These are phyloP conservation scores for Chironomus tentans DNA, from an alignment of 2,888 invertebrate genomes.

Conservation along the genomic window DNA sequence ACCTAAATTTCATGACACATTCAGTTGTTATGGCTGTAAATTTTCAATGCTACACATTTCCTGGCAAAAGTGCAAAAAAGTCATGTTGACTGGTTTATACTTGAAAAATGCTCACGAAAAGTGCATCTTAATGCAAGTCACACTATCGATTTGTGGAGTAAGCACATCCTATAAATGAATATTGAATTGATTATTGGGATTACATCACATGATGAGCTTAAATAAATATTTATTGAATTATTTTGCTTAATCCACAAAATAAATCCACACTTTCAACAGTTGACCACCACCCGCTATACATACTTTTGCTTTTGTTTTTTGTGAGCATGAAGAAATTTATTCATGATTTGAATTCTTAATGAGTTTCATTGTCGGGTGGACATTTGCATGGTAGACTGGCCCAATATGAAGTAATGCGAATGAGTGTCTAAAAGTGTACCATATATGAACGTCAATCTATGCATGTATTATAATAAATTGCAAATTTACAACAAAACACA, in stretches of 20 bases:
- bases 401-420: background rate
- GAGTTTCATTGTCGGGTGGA: background rate
- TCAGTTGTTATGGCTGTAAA: slow-evolving; percentile 30
- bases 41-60: slow-evolving; percentile 13
- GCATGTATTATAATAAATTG: slow-evolving; percentile 5
- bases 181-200: background rate
- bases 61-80: slow-evolving; percentile 18
- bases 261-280: background rate
- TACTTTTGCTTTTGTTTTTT: background rate
- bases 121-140: too few relatives aligned
- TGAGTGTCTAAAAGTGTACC: background rate
- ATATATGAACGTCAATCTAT: background rate
- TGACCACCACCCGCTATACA: background rate
- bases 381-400: background rate
- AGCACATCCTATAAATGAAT: background rate
- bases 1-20: slow-evolving; percentile 38
- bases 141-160: background rate
- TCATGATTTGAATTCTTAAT: background rate
- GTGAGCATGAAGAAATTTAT: background rate
- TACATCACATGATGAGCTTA: background rate
- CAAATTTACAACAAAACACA: background rate
- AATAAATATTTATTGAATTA: background rate
- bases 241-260: too few relatives aligned
- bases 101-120: too few relatives aligned
- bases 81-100: background rate